Conservation (phyloP, 2,113 vertebrate species). For the Epinephelus lanceolatus region DNA sequence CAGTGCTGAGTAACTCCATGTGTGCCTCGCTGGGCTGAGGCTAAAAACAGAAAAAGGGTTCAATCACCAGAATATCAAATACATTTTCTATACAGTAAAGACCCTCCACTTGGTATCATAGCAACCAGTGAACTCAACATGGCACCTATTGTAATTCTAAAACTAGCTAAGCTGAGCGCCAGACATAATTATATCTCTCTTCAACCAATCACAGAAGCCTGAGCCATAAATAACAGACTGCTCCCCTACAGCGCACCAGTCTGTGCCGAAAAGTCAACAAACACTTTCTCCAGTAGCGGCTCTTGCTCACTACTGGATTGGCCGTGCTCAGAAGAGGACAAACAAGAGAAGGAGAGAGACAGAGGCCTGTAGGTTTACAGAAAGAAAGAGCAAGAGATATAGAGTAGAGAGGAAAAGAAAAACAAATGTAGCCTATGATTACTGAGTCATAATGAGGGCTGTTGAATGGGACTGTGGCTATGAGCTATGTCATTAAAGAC, state of each 20-base stretch:
- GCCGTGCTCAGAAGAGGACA: constrained; percentile 52
- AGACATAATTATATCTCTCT: constrained; percentile 83
- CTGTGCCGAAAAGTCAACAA: constrained; percentile 82
- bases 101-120: constrained; percentile 72
- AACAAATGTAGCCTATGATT: constrained; percentile 80
- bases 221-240: constrained; percentile 82
- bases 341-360: constrained; percentile 41
- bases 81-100: constrained; percentile 40
- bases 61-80: constrained; percentile 41
- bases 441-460: constrained; percentile 75
- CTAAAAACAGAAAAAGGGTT: constrained; percentile 4
- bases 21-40: background rate
- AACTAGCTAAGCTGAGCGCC: constrained; percentile 64
- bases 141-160: constrained; percentile 71
- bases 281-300: constrained; percentile 74
- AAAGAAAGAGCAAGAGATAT: constrained; percentile 41
- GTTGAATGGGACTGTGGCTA: constrained; percentile 69
- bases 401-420: constrained; percentile 64
- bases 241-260: constrained; percentile 79
- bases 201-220: constrained; percentile 76
- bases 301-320: constrained; percentile 67
- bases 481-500: constrained; percentile 80
- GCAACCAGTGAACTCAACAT: constrained; percentile 80
- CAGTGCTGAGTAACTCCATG: background rate
- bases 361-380: constrained; percentile 41